Evolutionary conservation across 2,113 vertebrate genomes (phyloP), one percentile per base, ranked within the genome.

Genomic region (Istiophorus platypterus): DNA sequence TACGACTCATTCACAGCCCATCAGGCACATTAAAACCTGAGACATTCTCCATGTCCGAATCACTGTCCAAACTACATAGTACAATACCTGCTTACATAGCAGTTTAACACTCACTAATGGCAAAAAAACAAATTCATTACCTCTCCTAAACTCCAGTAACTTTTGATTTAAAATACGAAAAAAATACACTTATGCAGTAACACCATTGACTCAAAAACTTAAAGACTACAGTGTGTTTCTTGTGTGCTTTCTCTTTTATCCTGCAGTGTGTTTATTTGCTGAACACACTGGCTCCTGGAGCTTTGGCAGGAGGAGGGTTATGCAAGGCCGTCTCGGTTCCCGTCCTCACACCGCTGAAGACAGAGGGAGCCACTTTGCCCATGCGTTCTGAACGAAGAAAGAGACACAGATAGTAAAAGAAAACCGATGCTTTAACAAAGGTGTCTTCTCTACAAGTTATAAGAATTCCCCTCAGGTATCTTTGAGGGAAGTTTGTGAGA

Each of bases 251-350:
- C 26, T 14, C 22, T 18, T 59, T 24, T 7, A 18, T 27, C 20
- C 24, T 45, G 26, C 8, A 8, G 20, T 5, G 52, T 8, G 42
- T 58, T 82, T 54, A 78, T 94, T 96, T 98, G 88, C 95, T 94
- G 82, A 99, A 98, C 74, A 97, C 95, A 1, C 97, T 99, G 91
- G 95, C 96, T 71, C 96, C 89, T 0, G 96, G 95, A 34, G 85
- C 34, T 84, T 92, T 94, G 0, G 86, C 81, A 67, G 94, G 69
- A 71, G 94, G 93, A 0, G 95, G 94, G 49, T 97, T 96, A 31
- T 95, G 94, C 42, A 99, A 95, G 56, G 92, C 96, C 0, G 98
- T 99, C 93, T 99, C 98, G 0, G 81, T 79, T 14, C 98, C 97
- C 0, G 96, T 95, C 82, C 97, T 95, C 67, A 91, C 89, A 0